Base-by-base conservation (phyloP, 1,140 invertebrate species). In the Tyrophagus putrescentiae region DNA sequence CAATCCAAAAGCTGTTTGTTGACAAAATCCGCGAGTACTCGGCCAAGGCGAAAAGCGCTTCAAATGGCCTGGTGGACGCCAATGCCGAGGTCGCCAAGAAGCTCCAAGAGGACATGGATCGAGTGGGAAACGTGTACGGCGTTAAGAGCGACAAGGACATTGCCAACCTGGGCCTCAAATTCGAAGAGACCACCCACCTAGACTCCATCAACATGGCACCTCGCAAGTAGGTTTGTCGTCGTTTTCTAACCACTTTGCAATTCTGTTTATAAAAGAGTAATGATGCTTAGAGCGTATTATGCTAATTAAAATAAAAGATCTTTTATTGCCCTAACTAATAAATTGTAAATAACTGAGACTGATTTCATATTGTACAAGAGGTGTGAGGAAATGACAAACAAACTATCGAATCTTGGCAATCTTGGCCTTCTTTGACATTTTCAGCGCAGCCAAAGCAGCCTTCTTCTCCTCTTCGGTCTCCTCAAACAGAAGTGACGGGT, bases 11-110 rank as follows among this genome's bases (percentile, higher is more conserved):
- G 72, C 71, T 95, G 27, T 96, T 96, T 71, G 66, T 94, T 33
- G 85, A 94, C 59, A 94, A 94, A 80, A 80, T 95, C 64, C 79
- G 80, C 48, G 90, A 93, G 75, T 96, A 91, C 74, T 85, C 81
- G 66, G 73, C 80, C 18, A 84, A 85, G 34, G 41, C 62, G 2
- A 48, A 39, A 11, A 18, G 18, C 21, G 21, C 57, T 41, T 25
- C 57, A 0, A 32, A 45, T 56, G 59, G 52, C 28, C 41, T 63
- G 11, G 59, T 63, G 2, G 62, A 63, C 31, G 32, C 52, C 3
- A 42, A 42, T 48, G 21, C 25, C 21, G 11, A 34, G 23, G 16
- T 45, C 23, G 45, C 18, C 11, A 39, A 44, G 25, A 4, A 50
- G 39, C 18, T 64, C 31, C 42, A 45, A 39, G 56, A 63, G 52